Evolutionary conservation across 1,140 invertebrate genomes (phyloP), one percentile per base, ranked within the genome.

Genomic region (Belonocnema kinseyi): DNA sequence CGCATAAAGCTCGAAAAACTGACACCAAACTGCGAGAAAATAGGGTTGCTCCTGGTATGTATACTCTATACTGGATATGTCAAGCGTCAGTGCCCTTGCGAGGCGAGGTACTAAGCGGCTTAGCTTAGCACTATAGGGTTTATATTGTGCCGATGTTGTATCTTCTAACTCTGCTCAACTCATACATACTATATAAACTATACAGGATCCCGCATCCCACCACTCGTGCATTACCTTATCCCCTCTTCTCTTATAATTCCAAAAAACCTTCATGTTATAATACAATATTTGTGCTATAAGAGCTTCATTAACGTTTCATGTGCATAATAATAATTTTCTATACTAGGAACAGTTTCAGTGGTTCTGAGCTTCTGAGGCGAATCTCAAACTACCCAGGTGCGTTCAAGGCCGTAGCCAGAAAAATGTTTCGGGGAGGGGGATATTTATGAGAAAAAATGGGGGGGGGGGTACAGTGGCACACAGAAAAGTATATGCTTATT

Each of bases 61-160:
- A 13, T 40, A 14, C 61, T 66, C 61, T 66, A 66, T 83, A 78
- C 84, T 80, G 87, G 87, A 89, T 89, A 87, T 89, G 89, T 89
- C 88, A 90, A 88, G 89, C 90, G 90, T 91, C 89, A 90, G 82
- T 89, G 88, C 88, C 88, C 88, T 88, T 88, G 82, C 87, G 86
- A 88, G 86, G 82, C 87, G 86, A 88, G 86, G 85, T 87, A 89
- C 84, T 91, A 91, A 91, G 90, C 90, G 81, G 89, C 90, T 91
- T 91, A 89, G 82, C 53, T 77, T 66, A 85, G 80, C 85, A 87
- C 88, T 88, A 87, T 88, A 85, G 87, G 89, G 88, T 90, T 91
- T 91, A 90, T 84, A 86, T 84, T 88, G 61, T 87, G 87, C 83
- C 85, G 84, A 88, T 88, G 87, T 88, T 84, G 88, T 91, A 88